Percentiles rank a stretch among this genome's conserved stretches.
phyloP scores from a whole-genome alignment of 2,888 invertebrate species.

The Lamellibrachia columna region DNA sequence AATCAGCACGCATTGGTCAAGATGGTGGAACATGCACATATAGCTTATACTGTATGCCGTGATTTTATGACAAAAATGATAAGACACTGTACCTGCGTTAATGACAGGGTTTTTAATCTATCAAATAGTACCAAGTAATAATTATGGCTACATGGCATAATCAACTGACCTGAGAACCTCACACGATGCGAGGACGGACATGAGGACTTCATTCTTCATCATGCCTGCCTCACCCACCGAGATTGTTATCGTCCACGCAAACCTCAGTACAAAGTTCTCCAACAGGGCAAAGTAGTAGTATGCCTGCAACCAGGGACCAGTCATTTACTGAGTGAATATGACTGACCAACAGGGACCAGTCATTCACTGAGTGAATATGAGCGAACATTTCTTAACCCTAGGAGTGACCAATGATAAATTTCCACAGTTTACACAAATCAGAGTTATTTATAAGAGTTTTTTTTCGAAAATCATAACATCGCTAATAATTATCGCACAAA shows the following conservation, averaged over 20 bases:
- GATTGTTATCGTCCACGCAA: constrained; percentile 91
- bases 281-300: constrained; percentile 97
- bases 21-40: no score
- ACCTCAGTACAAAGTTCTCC: constrained; percentile 91
- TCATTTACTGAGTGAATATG: background rate
- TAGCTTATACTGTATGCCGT: no score
- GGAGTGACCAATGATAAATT: background rate
- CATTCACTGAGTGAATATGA: background rate
- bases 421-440: background rate
- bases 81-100: no score
- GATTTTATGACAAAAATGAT: no score
- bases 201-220: constrained; percentile 77
- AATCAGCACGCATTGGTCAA: no score
- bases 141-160: background rate
- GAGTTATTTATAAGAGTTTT: no score
- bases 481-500: no score
- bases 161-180: constrained; percentile 63
- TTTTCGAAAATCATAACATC: no score
- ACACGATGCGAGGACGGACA: constrained; percentile 55
- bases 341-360: background rate
- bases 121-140: background rate
- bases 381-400: background rate
- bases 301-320: constrained; percentile 46
- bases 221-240: constrained; percentile 82
- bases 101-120: no score